Conservation (phyloP, 1,140 invertebrate genomes). For the Brachionus plicatilis region DNA sequence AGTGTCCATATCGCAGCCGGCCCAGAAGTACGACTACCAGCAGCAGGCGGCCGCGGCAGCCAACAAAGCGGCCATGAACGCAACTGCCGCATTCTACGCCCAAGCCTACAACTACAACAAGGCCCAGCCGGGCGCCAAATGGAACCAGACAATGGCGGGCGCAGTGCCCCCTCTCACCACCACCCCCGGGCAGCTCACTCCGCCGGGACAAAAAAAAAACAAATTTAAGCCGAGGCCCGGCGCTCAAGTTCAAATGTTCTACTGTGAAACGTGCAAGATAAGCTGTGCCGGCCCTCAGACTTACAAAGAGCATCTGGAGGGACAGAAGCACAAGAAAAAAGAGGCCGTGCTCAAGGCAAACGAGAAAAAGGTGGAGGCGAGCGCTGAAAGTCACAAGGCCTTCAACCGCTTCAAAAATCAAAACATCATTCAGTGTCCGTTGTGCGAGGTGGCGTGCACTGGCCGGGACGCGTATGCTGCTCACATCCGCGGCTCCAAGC, state of each 20-base stretch:
- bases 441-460: constrained; percentile 95
- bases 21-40: constrained; percentile 29
- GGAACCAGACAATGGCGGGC: neutral
- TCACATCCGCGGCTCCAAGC: constrained; percentile 91
- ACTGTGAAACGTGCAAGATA: constrained; percentile 95
- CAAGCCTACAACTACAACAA: neutral
- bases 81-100: neutral
- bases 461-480: constrained; percentile 94
- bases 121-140: neutral
- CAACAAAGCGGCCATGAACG: neutral
- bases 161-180: neutral
- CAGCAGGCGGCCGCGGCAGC: neutral
- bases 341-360: constrained; percentile 89
- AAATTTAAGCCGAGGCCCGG: constrained; percentile 4
- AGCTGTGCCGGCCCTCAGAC: constrained; percentile 92
- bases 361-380: constrained; percentile 97
- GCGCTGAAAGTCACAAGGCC: constrained; percentile 53
- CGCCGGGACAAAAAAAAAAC: neutral
- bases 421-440: constrained; percentile 59
- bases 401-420: constrained; percentile 43
- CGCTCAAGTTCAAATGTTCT: constrained; percentile 57
- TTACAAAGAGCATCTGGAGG: constrained; percentile 92
- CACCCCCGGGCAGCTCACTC: neutral
- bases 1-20: constrained; percentile 35
- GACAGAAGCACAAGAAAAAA: constrained; percentile 97